Base-by-base conservation (phyloP, 1,140 invertebrate genomes). In the Calephelis virginiensis region DNA sequence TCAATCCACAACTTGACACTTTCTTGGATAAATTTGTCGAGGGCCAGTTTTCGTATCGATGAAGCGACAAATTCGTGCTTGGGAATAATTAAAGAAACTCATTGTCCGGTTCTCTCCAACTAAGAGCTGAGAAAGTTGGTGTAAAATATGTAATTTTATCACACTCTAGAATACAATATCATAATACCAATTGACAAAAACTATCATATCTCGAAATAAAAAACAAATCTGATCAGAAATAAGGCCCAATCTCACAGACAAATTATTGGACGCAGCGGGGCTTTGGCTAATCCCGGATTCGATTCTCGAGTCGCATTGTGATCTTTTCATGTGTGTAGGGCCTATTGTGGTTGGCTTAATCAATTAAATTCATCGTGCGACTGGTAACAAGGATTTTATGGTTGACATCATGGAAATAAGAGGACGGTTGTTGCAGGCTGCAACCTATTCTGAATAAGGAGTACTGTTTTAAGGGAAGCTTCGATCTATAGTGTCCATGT, bases 301-400 rank as follows among this genome's bases (percentile, higher is more conserved):
- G 67, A 78, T 75, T 73, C 75, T 69, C 70, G 72, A 63, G 40
- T 43, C 64, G 67, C 64, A 79, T 82, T 82, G 82, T 78, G 68
- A 70, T 68, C 71, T 67, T 59, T 73, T 78, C 81, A 72, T 78
- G 77, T 81, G 79, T 78, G 68, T 64, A 64, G 47, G 63, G 40
- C 61, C 68, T 68, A 81, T 82, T 84, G 78, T 84, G 68, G 70
- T 69, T 68, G 80, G 71, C 67, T 79, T 80, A 83, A 82, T 85
- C 81, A 83, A 83, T 83, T 85, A 84, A 82, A 80, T 84, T 83
- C 80, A 82, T 86, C 83, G 74, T 76, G 77, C 68, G 70, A 72
- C 75, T 73, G 70, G 72, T 64, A 75, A 73, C 70, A 66, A 75
- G 79, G 75, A 81, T 82, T 68, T 76, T 61, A 72, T 75, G 80